A percentile compares a stretch with the other conserved stretches of the same genome.
Conservation (phyloP, 2,113 vertebrate genomes). For the Perca fluviatilis region DNA sequence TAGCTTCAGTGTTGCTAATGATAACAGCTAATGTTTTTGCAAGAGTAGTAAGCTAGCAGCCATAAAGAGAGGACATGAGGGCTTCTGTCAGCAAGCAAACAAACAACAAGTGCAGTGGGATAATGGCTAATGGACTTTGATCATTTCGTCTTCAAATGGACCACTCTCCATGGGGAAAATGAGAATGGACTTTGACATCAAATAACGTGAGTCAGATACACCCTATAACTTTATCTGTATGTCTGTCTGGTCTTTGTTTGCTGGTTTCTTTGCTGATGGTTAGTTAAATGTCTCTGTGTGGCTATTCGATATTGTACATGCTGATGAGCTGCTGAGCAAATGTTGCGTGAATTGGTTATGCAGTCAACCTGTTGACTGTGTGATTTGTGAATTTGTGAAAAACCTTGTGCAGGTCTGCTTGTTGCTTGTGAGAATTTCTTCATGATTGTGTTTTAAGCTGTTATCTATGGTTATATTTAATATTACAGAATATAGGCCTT, state of each 20-base stretch:
- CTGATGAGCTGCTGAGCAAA: neutral
- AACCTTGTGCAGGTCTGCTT: neutral
- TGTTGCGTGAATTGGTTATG: constrained; percentile 2
- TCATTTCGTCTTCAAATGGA: neutral
- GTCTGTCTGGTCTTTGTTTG: neutral
- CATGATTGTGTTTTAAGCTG: neutral
- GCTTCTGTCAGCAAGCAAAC: neutral
- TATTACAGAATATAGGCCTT: neutral
- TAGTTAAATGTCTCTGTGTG: neutral
- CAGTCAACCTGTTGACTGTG: neutral
- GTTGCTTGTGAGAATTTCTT: neutral
- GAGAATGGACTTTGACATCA: neutral
- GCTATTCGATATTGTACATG: neutral
- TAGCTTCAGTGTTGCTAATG: neutral
- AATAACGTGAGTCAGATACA: neutral
- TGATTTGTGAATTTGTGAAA: constrained; percentile 3
- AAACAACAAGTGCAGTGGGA: neutral
- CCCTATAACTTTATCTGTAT: neutral
- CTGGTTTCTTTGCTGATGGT: neutral
- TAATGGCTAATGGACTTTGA: neutral
- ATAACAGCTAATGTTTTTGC: neutral
- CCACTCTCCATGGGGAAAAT: neutral
- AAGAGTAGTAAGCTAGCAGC: too few species aligned
- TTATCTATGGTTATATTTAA: neutral
- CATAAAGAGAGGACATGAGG: neutral